A percentile compares a stretch with the other conserved stretches of the same genome.
Evolutionary conservation across 2,888 invertebrate genomes (phyloP).

Genomic region (Crocallis elinguaria): DNA sequence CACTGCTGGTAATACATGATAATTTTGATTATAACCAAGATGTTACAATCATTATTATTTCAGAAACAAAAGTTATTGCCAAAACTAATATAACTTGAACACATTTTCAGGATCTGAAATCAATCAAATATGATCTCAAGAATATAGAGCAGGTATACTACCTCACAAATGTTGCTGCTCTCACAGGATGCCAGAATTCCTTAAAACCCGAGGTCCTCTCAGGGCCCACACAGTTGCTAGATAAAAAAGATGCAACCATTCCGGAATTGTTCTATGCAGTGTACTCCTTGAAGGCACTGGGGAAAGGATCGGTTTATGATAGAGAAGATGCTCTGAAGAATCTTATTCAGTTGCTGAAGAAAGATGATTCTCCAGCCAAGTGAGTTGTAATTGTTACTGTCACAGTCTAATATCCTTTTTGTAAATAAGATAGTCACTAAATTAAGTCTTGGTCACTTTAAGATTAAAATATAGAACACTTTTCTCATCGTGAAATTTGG

Average conservation of each 20-base stretch:
- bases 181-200: constrained; percentile 82
- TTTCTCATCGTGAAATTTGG: too few relatives aligned
- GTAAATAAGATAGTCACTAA: too few relatives aligned
- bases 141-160: constrained; percentile 86
- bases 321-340: constrained; percentile 89
- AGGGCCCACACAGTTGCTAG: constrained; percentile 84
- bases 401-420: neutral
- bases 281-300: constrained; percentile 87
- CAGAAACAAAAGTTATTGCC: too few relatives aligned
- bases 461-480: too few relatives aligned
- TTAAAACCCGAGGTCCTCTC: constrained; percentile 77
- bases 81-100: neutral
- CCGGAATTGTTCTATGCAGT: constrained; percentile 91
- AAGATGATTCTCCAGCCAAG: constrained; percentile 92
- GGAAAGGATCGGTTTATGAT: constrained; percentile 86
- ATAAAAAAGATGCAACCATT: constrained; percentile 87
- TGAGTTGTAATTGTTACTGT: constrained; percentile 68
- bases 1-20: too few relatives aligned
- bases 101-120: constrained; percentile 62
- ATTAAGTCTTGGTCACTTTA: too few relatives aligned
- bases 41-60: too few relatives aligned
- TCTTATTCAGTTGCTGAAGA: constrained; percentile 91
- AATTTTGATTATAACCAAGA: too few relatives aligned
- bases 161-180: constrained; percentile 86
- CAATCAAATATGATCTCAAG: constrained; percentile 64